Percentiles rank a stretch among this genome's conserved stretches.
Evolutionary conservation across 2,113 vertebrate genomes (phyloP).

Genomic region (Charina bottae): DNA sequence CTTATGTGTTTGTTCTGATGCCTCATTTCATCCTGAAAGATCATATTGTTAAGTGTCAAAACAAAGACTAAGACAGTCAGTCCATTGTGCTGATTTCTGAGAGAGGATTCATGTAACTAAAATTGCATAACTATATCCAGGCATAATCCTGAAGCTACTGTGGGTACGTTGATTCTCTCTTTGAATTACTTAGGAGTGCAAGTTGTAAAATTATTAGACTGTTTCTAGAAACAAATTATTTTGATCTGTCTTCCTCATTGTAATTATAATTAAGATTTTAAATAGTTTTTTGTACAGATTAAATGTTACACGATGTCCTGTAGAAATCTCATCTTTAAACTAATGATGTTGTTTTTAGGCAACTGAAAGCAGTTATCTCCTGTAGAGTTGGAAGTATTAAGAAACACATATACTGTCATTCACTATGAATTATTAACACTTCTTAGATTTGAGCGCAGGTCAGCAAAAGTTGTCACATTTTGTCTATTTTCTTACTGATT

Average conservation of each 20-base stretch:
- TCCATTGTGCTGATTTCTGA: background rate
- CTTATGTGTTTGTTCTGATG: background rate
- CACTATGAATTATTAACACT: background rate
- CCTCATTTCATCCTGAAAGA: background rate
- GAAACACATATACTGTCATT: background rate
- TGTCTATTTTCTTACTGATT: background rate
- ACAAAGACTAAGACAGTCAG: background rate
- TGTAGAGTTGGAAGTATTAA: constrained; percentile 10
- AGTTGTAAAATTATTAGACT: constrained; percentile 5
- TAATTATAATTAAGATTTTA: constrained; percentile 33
- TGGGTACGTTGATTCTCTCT: background rate
- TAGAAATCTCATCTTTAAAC: constrained; percentile 1
- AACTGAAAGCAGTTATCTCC: background rate
- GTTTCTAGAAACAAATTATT: constrained; percentile 2
- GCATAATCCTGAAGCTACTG: background rate
- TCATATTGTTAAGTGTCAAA: background rate
- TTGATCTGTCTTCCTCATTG: background rate
- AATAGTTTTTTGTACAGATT: constrained; percentile 20
- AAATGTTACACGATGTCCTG: constrained; percentile 13
- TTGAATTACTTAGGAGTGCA: background rate
- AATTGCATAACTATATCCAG: background rate
- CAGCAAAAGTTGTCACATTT: background rate
- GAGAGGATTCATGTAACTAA: background rate
- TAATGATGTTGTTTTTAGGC: background rate
- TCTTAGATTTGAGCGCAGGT: constrained; percentile 3